Evolutionary conservation across 2,113 vertebrate genomes (phyloP), one percentile per base, ranked within the genome.

Genomic region (Clarias macrocephalus): DNA sequence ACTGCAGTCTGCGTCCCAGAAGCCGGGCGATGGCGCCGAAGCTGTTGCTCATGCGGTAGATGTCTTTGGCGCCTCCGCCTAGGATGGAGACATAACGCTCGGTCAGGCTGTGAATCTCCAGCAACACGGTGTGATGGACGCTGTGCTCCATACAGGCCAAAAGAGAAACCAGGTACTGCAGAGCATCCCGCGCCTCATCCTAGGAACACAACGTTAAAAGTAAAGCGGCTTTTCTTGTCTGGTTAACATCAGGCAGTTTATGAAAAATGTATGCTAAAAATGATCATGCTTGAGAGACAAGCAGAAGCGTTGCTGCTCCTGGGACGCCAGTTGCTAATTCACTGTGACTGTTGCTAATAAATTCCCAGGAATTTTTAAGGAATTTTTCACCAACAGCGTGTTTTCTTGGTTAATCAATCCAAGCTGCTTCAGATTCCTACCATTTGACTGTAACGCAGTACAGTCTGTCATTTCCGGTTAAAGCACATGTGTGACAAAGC

Each of bases 31-130:
- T 96, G 82, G 97, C 94, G 0, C 92, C 94, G 93, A 99, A 98
- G n/a, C 97, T 98, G 95, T 98, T 99, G 93, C 97, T 99, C 95
- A 97, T 97, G 86, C 97, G 95, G 91, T 98, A 99, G 88, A 98
- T 95, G 76, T 99, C 97, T 91, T 97, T 97, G 86, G 96, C 95
- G 52, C 96, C 96, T 54, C 93, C 88, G 0, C 97, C 96, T 91
- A 99, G 89, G 70, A 99, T 92, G 89, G 93, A 91, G 0, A 93
- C 91, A 94, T 97, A 97, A 11, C 91, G 90, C 62, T 97, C 96
- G 0, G 96, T 97, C 89, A 99, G 96, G 25, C 92, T 93, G 90
- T 96, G 95, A 88, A 99, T 97, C 91, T 99, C 97, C 93, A 97
- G 93, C 90, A 99, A 93, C 25, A 99, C 94, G 1, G 96, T 91